These are phyloP conservation scores for Ooceraea biroi DNA, from an alignment of 1,140 invertebrate species.

Conservation along the genomic window DNA sequence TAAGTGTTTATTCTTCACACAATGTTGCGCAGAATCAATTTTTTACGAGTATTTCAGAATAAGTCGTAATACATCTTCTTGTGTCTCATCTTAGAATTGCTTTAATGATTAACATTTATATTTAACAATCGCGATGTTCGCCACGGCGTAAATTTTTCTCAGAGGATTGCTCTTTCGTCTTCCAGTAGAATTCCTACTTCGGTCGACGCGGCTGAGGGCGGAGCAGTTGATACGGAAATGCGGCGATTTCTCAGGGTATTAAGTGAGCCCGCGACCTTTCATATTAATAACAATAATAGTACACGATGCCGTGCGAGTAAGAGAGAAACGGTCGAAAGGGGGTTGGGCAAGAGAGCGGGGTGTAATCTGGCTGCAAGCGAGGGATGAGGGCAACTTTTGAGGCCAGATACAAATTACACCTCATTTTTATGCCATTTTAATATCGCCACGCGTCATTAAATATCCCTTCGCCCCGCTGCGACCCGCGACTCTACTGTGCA, in stretches of 20 bases:
- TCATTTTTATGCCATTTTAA: conserved; percentile 87
- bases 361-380: conserved; percentile 53
- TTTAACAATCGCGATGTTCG: neutral
- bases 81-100: no score
- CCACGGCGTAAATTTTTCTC: conserved; percentile 6
- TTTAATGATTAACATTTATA: neutral
- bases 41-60: neutral
- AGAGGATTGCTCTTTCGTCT: conserved; percentile 9
- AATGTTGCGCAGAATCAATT: neutral
- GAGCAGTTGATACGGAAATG: conserved; percentile 77
- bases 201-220: conserved; percentile 30
- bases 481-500: conserved; percentile 28
- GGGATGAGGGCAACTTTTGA: conserved; percentile 79
- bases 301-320: conserved; percentile 58
- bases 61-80: no score
- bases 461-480: conserved; percentile 77
- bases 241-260: conserved; percentile 81
- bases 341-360: conserved; percentile 25
- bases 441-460: conserved; percentile 86
- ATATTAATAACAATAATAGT: conserved; percentile 84
- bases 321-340: conserved; percentile 17
- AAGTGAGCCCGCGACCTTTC: conserved; percentile 80
- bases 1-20: neutral
- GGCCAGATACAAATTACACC: conserved; percentile 85
- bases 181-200: conserved; percentile 38